A percentile compares a stretch with the other conserved stretches of the same genome.
phyloP scores from a whole-genome alignment of 2,888 invertebrate genomes.

The Drosophila sordidula region DNA sequence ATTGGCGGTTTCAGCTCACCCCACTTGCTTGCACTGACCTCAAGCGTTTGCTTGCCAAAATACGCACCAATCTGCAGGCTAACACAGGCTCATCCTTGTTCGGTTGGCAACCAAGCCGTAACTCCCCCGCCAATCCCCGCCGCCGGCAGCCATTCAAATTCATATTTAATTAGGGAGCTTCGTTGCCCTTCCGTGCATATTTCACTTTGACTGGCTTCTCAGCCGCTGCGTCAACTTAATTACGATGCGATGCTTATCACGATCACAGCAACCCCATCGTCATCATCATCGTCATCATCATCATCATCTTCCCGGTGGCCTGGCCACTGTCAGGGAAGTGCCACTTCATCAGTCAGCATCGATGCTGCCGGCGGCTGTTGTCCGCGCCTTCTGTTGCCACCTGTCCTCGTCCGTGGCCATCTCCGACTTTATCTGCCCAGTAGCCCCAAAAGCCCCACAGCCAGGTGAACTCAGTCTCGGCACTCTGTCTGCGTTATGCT shows the following conservation, averaged over 20 bases:
- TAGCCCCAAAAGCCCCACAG: slow-evolving; percentile 1
- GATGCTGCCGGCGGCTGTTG: slow-evolving; percentile 57
- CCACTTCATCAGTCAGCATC: slow-evolving; percentile 79
- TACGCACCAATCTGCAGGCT: slow-evolving; percentile 64
- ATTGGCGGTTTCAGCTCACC: slow-evolving; percentile 1
- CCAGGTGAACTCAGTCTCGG: slow-evolving; percentile 10
- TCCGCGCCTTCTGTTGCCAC: slow-evolving; percentile 61
- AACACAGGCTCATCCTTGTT: slow-evolving; percentile 43
- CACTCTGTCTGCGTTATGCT: slow-evolving; percentile 5
- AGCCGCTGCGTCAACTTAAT: slow-evolving; percentile 70
- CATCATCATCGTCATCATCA: slow-evolving; percentile 18
- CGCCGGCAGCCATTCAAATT: slow-evolving; percentile 44
- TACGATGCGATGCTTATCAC: slow-evolving; percentile 69
- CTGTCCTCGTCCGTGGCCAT: slow-evolving; percentile 40
- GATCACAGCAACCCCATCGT: slow-evolving; percentile 46
- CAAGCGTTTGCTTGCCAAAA: slow-evolving; percentile 24
- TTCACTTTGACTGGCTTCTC: slow-evolving; percentile 46
- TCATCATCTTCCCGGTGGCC: slow-evolving; percentile 1
- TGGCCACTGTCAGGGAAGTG: slow-evolving; percentile 51
- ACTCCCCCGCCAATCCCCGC: slow-evolving; percentile 1
- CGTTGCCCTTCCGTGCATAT: slow-evolving; percentile 32
- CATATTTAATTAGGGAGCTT: slow-evolving; percentile 73
- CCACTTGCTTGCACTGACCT: slow-evolving; percentile 12
- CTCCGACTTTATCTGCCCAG: slow-evolving; percentile 30
- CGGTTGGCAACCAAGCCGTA: background rate